These are phyloP conservation scores for Ginglymostoma cirratum DNA, from an alignment of 2,113 vertebrate genomes.

Conservation along the genomic window DNA sequence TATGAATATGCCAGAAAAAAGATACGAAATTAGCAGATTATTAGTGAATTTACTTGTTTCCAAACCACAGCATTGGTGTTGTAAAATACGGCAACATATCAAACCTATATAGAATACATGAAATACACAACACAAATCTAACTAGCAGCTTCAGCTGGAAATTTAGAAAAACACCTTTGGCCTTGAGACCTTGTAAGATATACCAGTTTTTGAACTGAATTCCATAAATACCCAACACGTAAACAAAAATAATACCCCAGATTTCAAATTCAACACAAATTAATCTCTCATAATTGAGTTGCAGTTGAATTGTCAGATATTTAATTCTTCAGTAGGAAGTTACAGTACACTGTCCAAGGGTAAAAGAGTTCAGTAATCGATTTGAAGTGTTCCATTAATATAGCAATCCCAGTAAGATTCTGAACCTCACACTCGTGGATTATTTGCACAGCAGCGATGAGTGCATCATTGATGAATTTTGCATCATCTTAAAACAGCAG, in stretches of 20 bases:
- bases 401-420: not conserved
- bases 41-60: constrained; percentile 8
- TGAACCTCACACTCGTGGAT: not conserved
- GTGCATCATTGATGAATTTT: not conserved
- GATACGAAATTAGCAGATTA: constrained; percentile 33
- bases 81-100: not conserved
- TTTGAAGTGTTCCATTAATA: not conserved
- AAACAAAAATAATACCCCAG: not conserved
- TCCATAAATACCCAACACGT: not conserved
- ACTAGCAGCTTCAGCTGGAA: not conserved
- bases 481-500: not conserved
- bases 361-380: not conserved
- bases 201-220: not conserved
- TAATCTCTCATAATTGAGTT: not conserved
- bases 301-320: not conserved
- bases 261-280: not conserved
- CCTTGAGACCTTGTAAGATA: not conserved
- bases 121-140: not conserved
- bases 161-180: not conserved
- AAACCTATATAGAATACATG: constrained; percentile 1
- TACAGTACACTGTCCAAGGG: not conserved
- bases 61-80: not conserved
- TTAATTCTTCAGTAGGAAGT: not conserved
- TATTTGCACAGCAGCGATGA: not conserved
- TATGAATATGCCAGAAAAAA: constrained; percentile 32